Conservation (phyloP, 53 echinoderm and acorn worm species). For the Crossaster papposus region DNA sequence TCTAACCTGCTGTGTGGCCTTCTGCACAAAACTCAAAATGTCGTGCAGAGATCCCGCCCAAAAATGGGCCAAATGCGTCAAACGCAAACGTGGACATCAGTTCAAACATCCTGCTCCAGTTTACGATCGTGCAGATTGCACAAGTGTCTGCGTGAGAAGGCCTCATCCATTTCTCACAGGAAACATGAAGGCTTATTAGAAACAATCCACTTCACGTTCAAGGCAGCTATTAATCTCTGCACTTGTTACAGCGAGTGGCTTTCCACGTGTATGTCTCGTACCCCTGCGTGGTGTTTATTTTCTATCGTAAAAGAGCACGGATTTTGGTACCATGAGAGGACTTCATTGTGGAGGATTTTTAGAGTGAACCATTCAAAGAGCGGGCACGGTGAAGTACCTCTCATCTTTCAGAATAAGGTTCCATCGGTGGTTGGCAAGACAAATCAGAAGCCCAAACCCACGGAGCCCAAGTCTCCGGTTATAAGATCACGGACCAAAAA, state of each 20-base stretch:
- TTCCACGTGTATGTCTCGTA: background rate
- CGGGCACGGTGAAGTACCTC: background rate
- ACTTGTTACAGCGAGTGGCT: background rate
- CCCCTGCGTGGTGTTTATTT: background rate
- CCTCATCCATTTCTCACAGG: background rate
- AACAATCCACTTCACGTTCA: background rate
- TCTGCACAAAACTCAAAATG: background rate
- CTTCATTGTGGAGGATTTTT: background rate
- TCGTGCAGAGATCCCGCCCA: background rate
- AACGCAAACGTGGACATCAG: background rate
- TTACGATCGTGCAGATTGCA: background rate
- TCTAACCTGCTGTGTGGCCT: background rate
- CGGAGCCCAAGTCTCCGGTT: constrained; percentile 22
- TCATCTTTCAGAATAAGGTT: constrained; percentile 38
- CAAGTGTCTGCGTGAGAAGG: background rate
- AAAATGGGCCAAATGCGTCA: background rate
- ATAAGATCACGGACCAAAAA: constrained; percentile 51
- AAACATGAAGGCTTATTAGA: background rate
- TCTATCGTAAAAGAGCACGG: background rate
- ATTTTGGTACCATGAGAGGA: background rate
- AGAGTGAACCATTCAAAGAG: constrained; percentile 13
- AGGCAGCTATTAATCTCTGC: background rate
- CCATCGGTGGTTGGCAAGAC: background rate
- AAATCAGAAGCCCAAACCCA: constrained; percentile 1
- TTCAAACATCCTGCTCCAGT: background rate